These are phyloP conservation scores for Zaprionus davidi DNA, from an alignment of 1,140 invertebrate genomes.

Conservation along the genomic window DNA sequence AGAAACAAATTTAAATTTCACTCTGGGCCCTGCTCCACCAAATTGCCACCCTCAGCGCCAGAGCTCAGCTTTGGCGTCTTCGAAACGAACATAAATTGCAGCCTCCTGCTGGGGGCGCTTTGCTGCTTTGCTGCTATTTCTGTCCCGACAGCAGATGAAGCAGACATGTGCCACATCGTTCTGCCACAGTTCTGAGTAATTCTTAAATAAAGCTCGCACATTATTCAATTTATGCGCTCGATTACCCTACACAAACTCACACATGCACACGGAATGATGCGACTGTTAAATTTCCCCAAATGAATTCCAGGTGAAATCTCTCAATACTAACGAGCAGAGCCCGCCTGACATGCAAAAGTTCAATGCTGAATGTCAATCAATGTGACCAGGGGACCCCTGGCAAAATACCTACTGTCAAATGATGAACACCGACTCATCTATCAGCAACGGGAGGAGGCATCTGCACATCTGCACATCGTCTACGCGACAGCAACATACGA, in stretches of 20 bases:
- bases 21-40: neutral
- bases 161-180: conserved; percentile 10
- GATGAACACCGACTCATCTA: conserved; percentile 58
- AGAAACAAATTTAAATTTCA: conserved; percentile 65
- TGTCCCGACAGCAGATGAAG: neutral
- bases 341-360: conserved; percentile 61
- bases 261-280: neutral
- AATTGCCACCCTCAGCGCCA: conserved; percentile 2
- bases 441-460: conserved; percentile 42
- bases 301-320: conserved; percentile 44
- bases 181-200: conserved; percentile 32
- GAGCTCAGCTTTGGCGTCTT: conserved; percentile 12
- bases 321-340: conserved; percentile 1
- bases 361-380: conserved; percentile 78
- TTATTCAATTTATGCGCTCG: conserved; percentile 36
- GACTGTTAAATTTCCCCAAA: conserved; percentile 39
- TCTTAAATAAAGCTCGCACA: conserved; percentile 29
- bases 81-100: conserved; percentile 28
- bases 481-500: neutral
- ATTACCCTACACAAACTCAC: conserved; percentile 23
- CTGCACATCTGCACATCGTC: conserved; percentile 1
- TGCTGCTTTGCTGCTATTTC: conserved; percentile 18
- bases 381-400: conserved; percentile 29
- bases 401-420: conserved; percentile 29
- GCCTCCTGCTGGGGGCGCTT: conserved; percentile 8